Percentiles rank a stretch among this genome's conserved stretches.
Conservation (phyloP, 2,113 vertebrate genomes). For the Cavia aperea region DNA sequence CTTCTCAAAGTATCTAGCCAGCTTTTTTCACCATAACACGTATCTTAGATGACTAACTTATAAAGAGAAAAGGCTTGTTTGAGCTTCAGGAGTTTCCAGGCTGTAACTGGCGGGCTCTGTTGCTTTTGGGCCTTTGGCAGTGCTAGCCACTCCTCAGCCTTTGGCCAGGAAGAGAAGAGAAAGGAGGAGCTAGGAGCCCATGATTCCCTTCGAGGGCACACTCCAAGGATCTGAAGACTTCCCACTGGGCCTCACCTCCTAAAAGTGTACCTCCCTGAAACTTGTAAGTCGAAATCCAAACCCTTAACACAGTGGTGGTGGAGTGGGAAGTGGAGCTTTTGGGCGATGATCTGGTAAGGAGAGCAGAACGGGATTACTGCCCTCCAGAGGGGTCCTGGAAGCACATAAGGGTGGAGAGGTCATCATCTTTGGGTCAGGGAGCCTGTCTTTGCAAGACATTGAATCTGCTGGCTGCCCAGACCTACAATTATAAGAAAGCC, state of each 20-base stretch:
- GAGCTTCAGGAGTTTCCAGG: background rate
- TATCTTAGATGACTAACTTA: background rate
- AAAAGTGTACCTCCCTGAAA: background rate
- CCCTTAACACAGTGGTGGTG: background rate
- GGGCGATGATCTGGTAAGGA: background rate
- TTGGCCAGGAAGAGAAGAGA: background rate
- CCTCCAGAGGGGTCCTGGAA: background rate
- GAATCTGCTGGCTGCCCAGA: background rate
- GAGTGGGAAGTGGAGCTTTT: no score
- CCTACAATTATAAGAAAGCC: background rate
- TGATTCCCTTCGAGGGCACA: background rate
- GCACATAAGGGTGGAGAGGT: background rate
- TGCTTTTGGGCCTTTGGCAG: background rate
- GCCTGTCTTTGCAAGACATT: background rate
- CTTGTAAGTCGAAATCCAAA: background rate
- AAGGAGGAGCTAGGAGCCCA: background rate
- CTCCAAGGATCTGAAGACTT: background rate
- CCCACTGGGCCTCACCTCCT: background rate
- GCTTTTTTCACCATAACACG: background rate
- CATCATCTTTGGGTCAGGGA: background rate
- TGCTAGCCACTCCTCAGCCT: background rate
- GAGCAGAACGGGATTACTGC: background rate
- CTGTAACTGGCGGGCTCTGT: background rate
- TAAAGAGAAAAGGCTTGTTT: background rate
- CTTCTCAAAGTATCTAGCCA: background rate